phyloP scores from a whole-genome alignment of 2,797 vertebrate genomes.

The Menidia menidia region DNA sequence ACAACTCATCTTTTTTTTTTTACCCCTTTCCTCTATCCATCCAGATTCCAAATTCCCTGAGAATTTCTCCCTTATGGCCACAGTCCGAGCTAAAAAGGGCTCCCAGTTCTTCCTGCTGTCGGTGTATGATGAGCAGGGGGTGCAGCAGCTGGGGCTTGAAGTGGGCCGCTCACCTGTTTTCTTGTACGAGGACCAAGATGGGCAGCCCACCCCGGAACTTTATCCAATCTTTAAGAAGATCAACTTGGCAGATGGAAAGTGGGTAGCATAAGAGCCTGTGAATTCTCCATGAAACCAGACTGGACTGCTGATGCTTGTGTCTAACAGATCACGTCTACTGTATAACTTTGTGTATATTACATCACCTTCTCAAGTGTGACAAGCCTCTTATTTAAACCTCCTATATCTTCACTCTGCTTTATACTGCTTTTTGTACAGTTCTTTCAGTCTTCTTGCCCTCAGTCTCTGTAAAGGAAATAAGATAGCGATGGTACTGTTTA shows the following conservation, averaged over 20 bases:
- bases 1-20: slow-evolving; percentile 16
- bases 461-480: slow-evolving; percentile 19
- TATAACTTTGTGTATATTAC: background rate
- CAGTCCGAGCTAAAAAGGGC: slow-evolving; percentile 84
- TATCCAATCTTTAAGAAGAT: slow-evolving; percentile 88
- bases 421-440: slow-evolving; percentile 1
- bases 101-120: slow-evolving; percentile 88
- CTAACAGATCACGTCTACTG: background rate
- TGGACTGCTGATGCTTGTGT: background rate
- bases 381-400: background rate
- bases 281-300: background rate
- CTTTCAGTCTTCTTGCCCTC: slow-evolving; percentile 10
- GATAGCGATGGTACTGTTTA: slow-evolving; percentile 13
- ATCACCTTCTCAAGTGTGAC: slow-evolving; percentile 17
- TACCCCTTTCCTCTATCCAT: slow-evolving; percentile 2
- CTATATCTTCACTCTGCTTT: background rate
- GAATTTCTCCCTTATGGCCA: slow-evolving; percentile 90
- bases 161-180: slow-evolving; percentile 86
- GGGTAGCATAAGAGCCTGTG: slow-evolving; percentile 62
- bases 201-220: slow-evolving; percentile 80
- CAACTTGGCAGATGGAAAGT: slow-evolving; percentile 92
- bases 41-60: slow-evolving; percentile 87
- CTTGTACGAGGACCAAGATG: slow-evolving; percentile 87
- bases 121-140: slow-evolving; percentile 85
- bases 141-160: slow-evolving; percentile 89